Evolutionary conservation across 2,888 invertebrate species (phyloP), one percentile per base, ranked within the genome.

Genomic region (Caenorhabditis angaria): DNA sequence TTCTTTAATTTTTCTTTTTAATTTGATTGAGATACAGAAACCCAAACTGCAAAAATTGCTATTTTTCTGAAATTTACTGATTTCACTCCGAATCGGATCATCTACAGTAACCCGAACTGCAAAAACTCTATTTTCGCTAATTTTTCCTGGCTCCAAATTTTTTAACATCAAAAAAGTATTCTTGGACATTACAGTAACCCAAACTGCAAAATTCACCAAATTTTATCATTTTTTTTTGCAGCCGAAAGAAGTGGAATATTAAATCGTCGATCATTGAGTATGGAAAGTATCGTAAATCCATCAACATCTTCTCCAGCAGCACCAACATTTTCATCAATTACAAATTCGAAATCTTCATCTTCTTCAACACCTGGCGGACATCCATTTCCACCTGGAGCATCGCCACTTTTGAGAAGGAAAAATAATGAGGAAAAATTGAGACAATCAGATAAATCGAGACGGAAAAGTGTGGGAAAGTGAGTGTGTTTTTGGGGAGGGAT

Each of bases 391-490:
- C 79, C 79, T 1, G 78, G 78, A 12, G 5, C 27, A 58, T 27
- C 74, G 6, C 55, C 67, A 6, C 24, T 67, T 57, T 56, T 64
- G 57, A 54, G 69, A 47, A 28, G 60, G 61, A 71, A 65, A 32
- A 70, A 35, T 51, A 67, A 60, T 29, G 67, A 62, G 41, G 67
- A 35, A 47, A 60, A 62, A 51, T 64, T 67, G n/a, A 70, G 72
- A n/a, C n/a, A n/a, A n/a, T n/a, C n/a, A 35, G 78, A 77, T 27
- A 66, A 71, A 24, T 63, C 70, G 50, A 61, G 72, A 58, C n/a
- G 78, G 35, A 81, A 78, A 56, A 78, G 78, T 62, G 70, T 81
- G 18, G 79, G 79, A 63, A 74, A 68, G 77, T 73, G 65, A 68
- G 66, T 63, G 4, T 22, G n/a, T 50, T 50, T 24, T 22, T 50